Base-by-base conservation (phyloP, 2,113 vertebrate species). In the Glareola pratincola region DNA sequence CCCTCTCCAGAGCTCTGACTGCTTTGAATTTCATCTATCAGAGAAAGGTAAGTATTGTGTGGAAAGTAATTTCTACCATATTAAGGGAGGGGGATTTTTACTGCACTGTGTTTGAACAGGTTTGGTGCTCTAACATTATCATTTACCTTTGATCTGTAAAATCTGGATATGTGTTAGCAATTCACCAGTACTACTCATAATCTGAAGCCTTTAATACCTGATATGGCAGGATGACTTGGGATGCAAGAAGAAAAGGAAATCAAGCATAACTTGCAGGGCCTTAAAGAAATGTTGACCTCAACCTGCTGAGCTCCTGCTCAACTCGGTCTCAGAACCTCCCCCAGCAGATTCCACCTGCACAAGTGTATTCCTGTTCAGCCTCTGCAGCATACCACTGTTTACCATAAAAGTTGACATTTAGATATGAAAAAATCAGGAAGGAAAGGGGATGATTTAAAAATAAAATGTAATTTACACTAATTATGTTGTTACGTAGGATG, bases 371-470 rank as follows among this genome's bases (percentile, higher is more conserved):
- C 84, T 71, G 50, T 73, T 96, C 78, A 95, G 91, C 60, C 83
- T 88, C 86, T 92, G 86, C 92, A 95, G 90, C 59, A 88, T 63
- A 91, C 71, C 43, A 53, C 85, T 92, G 94, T 95, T 97, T 96
- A 96, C 59, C 94, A 90, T 93, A 95, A 88, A 97, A 95, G 90
- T 59, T 97, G 96, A 96, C 96, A 96, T 97, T 97, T 95, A 94
- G 95, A 90, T 64, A 82, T 60, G 95, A 95, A 96, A 97, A 96
- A 97, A 93, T 89, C 97, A 97, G 97, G 97, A 97, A 97, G 96
- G 97, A 97, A 97, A 97, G 91, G 87, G 86, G 87, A 93, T 96
- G 97, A 97, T 96, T 97, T 97, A 96, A 97, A 97, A 96, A 97
- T 96, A 97, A 96, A 97, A 97, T 96, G 95, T 77, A 97, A 97